phyloP scores from a whole-genome alignment of 1,140 invertebrate species.

The Planococcus citri region DNA sequence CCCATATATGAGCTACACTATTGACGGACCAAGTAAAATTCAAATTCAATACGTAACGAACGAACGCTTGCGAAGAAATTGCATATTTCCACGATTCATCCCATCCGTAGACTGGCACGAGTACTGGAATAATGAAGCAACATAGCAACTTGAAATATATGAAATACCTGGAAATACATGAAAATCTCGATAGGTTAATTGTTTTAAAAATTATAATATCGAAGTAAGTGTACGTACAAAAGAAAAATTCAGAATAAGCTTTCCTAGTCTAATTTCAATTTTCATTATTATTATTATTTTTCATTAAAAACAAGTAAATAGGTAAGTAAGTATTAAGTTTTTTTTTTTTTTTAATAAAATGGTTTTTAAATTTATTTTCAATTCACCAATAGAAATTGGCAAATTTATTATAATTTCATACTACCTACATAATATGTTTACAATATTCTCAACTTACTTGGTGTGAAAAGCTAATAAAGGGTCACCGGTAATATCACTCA shows the following conservation, averaged over 20 bases:
- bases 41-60: constrained; percentile 62
- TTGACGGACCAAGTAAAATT: constrained; percentile 87
- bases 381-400: too few relatives aligned
- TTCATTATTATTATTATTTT: too few relatives aligned
- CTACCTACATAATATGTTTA: too few relatives aligned
- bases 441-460: constrained; percentile 6
- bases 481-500: constrained; percentile 55
- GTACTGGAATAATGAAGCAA: constrained; percentile 63
- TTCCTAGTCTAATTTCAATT: too few relatives aligned
- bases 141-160: constrained; percentile 48
- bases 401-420: too few relatives aligned
- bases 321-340: too few relatives aligned
- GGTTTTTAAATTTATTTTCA: too few relatives aligned
- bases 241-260: too few relatives aligned
- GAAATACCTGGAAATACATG: constrained; percentile 48
- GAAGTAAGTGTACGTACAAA: too few relatives aligned
- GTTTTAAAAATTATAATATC: too few relatives aligned
- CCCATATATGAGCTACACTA: constrained; percentile 70
- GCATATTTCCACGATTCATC: constrained; percentile 48
- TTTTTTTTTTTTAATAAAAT: too few relatives aligned
- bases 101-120: constrained; percentile 62
- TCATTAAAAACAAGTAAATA: too few relatives aligned
- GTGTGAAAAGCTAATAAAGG: constrained; percentile 31
- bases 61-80: constrained; percentile 47
- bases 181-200: not conserved